These are phyloP conservation scores for Cheilosia vulpina DNA, from an alignment of 2,888 invertebrate genomes.

Conservation along the genomic window DNA sequence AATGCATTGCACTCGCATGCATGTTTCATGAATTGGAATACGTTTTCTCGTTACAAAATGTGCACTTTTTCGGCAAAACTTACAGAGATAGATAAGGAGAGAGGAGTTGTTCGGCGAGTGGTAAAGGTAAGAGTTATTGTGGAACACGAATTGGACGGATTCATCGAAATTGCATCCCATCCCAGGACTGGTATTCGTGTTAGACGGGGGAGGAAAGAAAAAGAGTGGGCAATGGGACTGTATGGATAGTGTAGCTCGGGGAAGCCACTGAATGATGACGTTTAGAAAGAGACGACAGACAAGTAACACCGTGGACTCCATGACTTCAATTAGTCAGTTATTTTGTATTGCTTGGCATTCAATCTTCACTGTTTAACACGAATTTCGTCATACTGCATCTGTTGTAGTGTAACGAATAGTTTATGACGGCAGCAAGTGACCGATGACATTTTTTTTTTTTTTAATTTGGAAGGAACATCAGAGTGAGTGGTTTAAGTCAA, in stretches of 20 bases:
- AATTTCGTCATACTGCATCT: background rate
- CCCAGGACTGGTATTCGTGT: constrained; percentile 12
- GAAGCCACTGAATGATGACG: constrained; percentile 53
- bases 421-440: too few species aligned
- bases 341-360: constrained; percentile 28
- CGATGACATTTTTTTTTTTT: too few species aligned
- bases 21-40: constrained; percentile 75
- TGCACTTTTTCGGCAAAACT: constrained; percentile 55
- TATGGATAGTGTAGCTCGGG: constrained; percentile 44
- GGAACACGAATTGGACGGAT: constrained; percentile 65
- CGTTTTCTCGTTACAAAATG: constrained; percentile 75
- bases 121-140: constrained; percentile 23
- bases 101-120: background rate
- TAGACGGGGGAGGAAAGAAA: background rate
- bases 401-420: too few species aligned
- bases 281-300: constrained; percentile 18
- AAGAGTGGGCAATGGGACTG: constrained; percentile 17
- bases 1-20: constrained; percentile 72
- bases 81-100: background rate
- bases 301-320: constrained; percentile 46
- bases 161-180: constrained; percentile 63
- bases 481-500: too few species aligned
- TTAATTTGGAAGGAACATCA: too few species aligned
- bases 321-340: constrained; percentile 51
- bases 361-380: background rate